Evolutionary conservation across 2,888 invertebrate genomes (phyloP), one percentile per base, ranked within the genome.

Genomic region (Ichneumoninae sp.): DNA sequence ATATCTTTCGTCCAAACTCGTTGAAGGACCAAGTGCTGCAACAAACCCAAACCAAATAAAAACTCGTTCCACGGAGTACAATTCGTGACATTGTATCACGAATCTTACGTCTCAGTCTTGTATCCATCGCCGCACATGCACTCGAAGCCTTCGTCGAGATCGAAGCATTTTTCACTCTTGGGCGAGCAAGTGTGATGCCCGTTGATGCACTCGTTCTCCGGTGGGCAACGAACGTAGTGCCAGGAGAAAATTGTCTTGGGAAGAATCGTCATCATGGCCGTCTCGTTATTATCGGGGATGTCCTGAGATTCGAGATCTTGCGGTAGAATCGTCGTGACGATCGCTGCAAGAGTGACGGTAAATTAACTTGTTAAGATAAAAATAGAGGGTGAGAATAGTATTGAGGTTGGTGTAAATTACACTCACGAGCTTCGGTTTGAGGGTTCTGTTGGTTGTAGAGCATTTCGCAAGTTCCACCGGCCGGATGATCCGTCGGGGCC

Each of bases 191-290:
- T 97, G 92, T 99, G 98, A 93, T 99, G 99, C 3, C 96, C 96
- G 92, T 99, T 99, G 62, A 95, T 94, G 92, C 99, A 99, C 93
- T 99, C 99, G 92, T 99, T 97, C 94, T 99, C 99, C 0, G 97
- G 96, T 0, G 98, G 99, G 91, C 98, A 98, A 65, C 96, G 95
- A 0, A 97, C 96, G 91, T 98, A 99, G 90, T 98, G 96, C 98
- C 99, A 99, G 0, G 96, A 95, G 85, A 97, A 97, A 0, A 94
- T 94, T 2, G 94, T 82, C 54, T 89, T 87, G 30, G 85, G 72
- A 50, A 69, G 44, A 60, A 78, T 65, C n/a, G 82, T 87, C 83
- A 90, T 86, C 16, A 87, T 70, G 69, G 89, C 86, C 6, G 91
- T 90, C 50, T 86, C 86, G 79, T 92, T 91, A 40, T 90, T 87